These are phyloP conservation scores for Moxostoma hubbsi DNA, from an alignment of 2,797 vertebrate species.

Conservation along the genomic window DNA sequence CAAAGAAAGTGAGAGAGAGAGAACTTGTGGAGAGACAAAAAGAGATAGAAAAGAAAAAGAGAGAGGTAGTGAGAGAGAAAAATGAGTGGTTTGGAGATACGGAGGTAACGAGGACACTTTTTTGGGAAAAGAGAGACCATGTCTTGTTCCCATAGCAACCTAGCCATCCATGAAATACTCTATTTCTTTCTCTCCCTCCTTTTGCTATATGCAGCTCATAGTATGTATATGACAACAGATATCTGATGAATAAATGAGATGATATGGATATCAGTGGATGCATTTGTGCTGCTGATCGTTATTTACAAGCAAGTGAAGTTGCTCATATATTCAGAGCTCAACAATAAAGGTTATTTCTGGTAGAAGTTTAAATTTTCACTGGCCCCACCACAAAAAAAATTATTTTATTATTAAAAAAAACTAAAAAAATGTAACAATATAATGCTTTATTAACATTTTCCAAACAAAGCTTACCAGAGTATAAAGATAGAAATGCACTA, in stretches of 20 bases:
- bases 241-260: constrained; percentile 43
- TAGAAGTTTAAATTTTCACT: too few relatives aligned
- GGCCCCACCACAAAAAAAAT: too few relatives aligned
- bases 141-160: constrained; percentile 88
- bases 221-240: constrained; percentile 52
- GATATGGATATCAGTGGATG: constrained; percentile 12
- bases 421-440: too few relatives aligned
- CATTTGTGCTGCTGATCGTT: not conserved
- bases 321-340: too few relatives aligned
- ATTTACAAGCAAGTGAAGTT: too few relatives aligned
- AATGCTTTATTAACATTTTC: too few relatives aligned
- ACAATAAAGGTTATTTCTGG: too few relatives aligned
- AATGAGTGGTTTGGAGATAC: constrained; percentile 65
- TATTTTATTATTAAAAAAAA: too few relatives aligned
- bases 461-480: too few relatives aligned
- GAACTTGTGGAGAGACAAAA: constrained; percentile 1
- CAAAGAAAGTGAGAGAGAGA: constrained; percentile 14
- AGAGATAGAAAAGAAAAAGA: constrained; percentile 31
- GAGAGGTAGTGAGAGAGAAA: constrained; percentile 41
- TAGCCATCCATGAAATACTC: constrained; percentile 82
- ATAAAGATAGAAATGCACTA: too few relatives aligned
- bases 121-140: constrained; percentile 80
- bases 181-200: constrained; percentile 71
- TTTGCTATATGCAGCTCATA: constrained; percentile 54
- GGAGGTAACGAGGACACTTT: constrained; percentile 79